Conservation (phyloP, 2,113 vertebrate species). For the Haemorhous mexicanus region DNA sequence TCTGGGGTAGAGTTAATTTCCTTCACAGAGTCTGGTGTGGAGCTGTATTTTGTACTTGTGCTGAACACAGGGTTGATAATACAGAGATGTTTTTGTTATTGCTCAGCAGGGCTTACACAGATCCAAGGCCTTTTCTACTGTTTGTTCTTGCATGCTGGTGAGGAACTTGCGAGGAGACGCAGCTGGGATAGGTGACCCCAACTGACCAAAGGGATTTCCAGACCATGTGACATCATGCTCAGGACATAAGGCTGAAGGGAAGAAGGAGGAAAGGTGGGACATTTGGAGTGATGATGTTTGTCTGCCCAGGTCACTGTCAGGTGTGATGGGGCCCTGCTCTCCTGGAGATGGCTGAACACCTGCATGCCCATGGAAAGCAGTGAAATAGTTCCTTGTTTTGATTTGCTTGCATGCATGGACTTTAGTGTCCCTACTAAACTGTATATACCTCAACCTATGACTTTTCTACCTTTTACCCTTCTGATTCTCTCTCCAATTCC, state of each 20-base stretch:
- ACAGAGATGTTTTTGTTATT: background rate
- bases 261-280: background rate
- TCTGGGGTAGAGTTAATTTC: background rate
- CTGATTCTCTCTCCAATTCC: background rate
- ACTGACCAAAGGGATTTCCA: background rate
- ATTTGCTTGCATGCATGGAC: fast-evolving
- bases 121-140: background rate
- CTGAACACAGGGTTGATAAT: background rate
- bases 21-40: background rate
- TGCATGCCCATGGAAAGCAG: fast-evolving
- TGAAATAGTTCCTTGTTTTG: background rate
- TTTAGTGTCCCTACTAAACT: background rate
- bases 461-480: background rate
- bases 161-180: background rate
- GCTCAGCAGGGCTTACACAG: background rate
- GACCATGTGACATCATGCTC: background rate
- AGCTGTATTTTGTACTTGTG: background rate
- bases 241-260: fast-evolving
- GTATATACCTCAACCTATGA: background rate
- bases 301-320: background rate
- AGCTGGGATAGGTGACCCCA: background rate
- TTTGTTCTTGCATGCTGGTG: fast-evolving
- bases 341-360: background rate
- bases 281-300: background rate
- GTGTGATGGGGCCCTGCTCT: background rate